Base-by-base conservation (phyloP, 2,113 vertebrate genomes). In the Pterocles burchelli region DNA sequence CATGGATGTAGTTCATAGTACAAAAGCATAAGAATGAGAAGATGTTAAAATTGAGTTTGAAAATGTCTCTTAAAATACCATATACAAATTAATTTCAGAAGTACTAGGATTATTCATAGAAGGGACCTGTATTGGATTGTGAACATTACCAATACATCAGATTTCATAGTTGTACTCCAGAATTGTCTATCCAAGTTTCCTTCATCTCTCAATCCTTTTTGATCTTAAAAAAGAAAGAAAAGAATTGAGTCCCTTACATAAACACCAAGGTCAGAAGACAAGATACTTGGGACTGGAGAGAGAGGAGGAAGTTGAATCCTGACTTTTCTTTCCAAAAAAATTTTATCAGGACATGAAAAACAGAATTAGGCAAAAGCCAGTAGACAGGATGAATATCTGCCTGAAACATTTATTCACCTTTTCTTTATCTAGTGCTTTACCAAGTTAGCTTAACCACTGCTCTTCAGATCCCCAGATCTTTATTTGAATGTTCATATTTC, bases 41-140 rank as follows among this genome's bases (percentile, higher is more conserved):
- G 91, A 84, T 85, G 48, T 86, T 96, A 92, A 93, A 89, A 55
- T 7, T 81, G 84, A 79, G 46, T 90, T 88, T 95, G 86, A 95
- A 88, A 78, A 86, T 70, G 48, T 94, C 72, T 95, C 85, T 95
- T 97, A 94, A 96, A 98, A 94, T 75, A 67, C 43, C 86, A 20
- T 71, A 58, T 43, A 91, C n/a, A 97, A 95, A 82, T 80, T 58
- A 49, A 25, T 28, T 93, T 95, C 71, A 94, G 84, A 96, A 76
- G n/a, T 36, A 70, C 13, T 58, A 72, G 36, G 46, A 72, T 78
- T 87, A 41, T 67, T 74, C 66, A 25, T 80, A 65, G 73, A 68
- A 79, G 58, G 36, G 31, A 91, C 36, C 62, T 73, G 34, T 22
- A 6, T 62, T 91, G 92, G 46, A 58, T 78, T 75, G 96, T 46